Evolutionary conservation across 1,140 invertebrate genomes (phyloP).

Genomic region (Meloidogyne floridensis): DNA sequence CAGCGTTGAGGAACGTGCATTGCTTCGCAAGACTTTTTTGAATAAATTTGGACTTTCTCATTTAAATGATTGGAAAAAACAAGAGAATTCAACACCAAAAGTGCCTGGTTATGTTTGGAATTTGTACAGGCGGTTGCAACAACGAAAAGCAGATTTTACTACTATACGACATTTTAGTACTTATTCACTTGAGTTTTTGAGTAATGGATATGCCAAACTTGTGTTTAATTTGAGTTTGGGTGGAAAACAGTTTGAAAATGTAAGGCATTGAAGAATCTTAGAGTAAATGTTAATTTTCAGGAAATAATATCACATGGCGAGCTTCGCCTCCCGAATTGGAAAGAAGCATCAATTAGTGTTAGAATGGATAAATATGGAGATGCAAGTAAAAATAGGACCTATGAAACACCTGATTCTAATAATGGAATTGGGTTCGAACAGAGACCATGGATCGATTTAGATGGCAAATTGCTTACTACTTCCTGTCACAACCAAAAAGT

Average conservation of each 20-base stretch:
- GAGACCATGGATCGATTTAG: not conserved
- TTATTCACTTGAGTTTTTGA: constrained; percentile 29
- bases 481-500: not conserved
- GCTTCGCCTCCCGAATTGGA: not conserved
- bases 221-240: constrained; percentile 37
- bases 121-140: constrained; percentile 43
- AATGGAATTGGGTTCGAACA: not conserved
- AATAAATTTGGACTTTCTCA: constrained; percentile 26
- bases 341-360: not conserved
- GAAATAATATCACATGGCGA: not conserved
- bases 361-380: not conserved
- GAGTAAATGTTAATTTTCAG: not conserved
- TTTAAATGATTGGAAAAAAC: constrained; percentile 7
- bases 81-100: not conserved
- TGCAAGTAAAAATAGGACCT: not conserved
- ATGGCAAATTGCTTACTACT: not conserved
- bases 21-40: constrained; percentile 6
- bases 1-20: not conserved
- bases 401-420: not conserved
- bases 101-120: constrained; percentile 50
- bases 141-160: constrained; percentile 36
- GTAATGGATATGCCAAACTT: constrained; percentile 20
- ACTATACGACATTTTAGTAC: constrained; percentile 37
- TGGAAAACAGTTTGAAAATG: constrained; percentile 23
- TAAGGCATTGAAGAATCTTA: not conserved